Percentiles rank a stretch among this genome's conserved stretches.
phyloP scores from a whole-genome alignment of 2,113 vertebrate species.

The Genyomyrus donnyi region DNA sequence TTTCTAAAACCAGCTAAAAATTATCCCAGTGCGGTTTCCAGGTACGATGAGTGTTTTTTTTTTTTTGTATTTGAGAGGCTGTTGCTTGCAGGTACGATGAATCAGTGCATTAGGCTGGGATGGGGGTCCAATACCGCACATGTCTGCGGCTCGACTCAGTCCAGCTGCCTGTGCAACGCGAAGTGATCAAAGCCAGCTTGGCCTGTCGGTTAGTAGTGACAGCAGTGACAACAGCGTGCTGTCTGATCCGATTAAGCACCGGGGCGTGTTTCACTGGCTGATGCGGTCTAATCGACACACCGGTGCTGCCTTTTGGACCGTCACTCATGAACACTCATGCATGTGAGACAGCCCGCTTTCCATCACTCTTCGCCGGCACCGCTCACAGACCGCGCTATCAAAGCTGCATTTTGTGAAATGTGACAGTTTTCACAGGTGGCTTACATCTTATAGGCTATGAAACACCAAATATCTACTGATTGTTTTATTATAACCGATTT shows the following conservation, averaged over 20 bases:
- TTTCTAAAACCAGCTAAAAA: not conserved
- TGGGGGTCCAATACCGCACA: slow-evolving; percentile 45
- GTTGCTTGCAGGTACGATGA: slow-evolving; percentile 47
- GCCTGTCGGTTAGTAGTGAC: slow-evolving; percentile 33
- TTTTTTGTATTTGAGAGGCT: slow-evolving; percentile 57
- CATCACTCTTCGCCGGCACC: slow-evolving; percentile 49
- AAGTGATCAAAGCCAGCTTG: slow-evolving; percentile 57
- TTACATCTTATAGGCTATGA: not conserved
- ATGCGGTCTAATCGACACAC: slow-evolving; percentile 62
- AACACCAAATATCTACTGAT: not conserved
- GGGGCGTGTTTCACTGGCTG: slow-evolving; percentile 33
- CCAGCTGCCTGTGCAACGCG: slow-evolving; percentile 40
- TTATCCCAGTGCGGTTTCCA: not conserved
- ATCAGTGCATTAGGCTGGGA: slow-evolving; percentile 23
- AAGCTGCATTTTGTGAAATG: not conserved
- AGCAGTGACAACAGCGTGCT: slow-evolving; percentile 41
- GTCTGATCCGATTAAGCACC: slow-evolving; percentile 43
- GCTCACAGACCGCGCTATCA: slow-evolving; percentile 18
- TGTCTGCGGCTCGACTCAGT: slow-evolving; percentile 22
- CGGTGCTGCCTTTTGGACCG: slow-evolving; percentile 56
- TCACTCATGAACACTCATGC: slow-evolving; percentile 37
- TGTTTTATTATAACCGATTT: not conserved
- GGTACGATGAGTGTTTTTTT: not conserved
- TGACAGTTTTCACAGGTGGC: not conserved
- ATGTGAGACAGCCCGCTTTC: slow-evolving; percentile 28